These are phyloP conservation scores for Lamproptera curius DNA, from an alignment of 2,888 invertebrate genomes.

Conservation along the genomic window DNA sequence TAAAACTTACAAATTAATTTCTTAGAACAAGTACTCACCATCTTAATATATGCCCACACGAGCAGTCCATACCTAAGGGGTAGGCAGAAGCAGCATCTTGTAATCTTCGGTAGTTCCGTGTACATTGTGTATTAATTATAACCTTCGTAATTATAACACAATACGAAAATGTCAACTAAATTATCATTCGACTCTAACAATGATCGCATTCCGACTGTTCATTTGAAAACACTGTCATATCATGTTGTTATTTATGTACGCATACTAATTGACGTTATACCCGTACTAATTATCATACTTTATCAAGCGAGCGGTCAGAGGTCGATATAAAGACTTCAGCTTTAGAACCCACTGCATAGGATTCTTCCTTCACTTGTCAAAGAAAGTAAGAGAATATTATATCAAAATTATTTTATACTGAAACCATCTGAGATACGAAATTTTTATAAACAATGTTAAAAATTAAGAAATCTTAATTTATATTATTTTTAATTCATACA, in stretches of 20 bases:
- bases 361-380: too few relatives aligned
- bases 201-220: neutral
- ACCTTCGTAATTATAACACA: neutral
- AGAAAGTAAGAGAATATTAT: too few relatives aligned
- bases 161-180: too few relatives aligned
- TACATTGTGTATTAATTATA: conserved; percentile 23
- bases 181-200: conserved; percentile 1
- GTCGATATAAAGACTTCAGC: too few relatives aligned
- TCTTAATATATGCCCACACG: conserved; percentile 30
- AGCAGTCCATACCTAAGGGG: conserved; percentile 30
- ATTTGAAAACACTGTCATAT: neutral
- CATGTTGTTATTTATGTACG: too few relatives aligned
- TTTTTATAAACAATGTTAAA: too few relatives aligned
- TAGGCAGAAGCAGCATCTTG: conserved; percentile 28
- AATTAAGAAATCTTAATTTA: too few relatives aligned
- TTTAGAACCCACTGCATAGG: too few relatives aligned
- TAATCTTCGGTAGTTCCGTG: conserved; percentile 24
- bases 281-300: neutral
- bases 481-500: too few relatives aligned
- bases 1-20: too few relatives aligned
- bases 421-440: too few relatives aligned
- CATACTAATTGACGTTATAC: neutral
- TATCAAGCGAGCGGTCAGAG: neutral
- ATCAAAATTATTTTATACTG: too few relatives aligned
- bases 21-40: conserved; percentile 32